Evolutionary conservation across 2,888 invertebrate species (phyloP).

Genomic region (Catotricha subobsoleta): DNA sequence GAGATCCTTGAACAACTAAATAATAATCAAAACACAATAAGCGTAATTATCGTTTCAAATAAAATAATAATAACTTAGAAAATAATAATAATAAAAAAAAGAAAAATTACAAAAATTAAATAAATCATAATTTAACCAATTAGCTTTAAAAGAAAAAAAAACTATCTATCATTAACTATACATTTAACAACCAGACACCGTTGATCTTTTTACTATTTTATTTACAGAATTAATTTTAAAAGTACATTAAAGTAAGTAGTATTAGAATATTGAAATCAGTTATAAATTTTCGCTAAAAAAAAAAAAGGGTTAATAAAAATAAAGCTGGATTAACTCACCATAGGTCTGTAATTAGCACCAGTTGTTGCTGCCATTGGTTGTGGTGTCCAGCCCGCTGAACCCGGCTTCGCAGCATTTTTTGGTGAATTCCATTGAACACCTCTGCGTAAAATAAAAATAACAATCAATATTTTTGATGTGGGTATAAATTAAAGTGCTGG

Average conservation of each 20-base stretch:
- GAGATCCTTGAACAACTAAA: too few relatives aligned
- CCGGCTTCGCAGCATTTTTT: conserved; percentile 66
- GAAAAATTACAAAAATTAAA: not conserved
- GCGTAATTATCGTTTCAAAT: not conserved
- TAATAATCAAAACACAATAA: too few relatives aligned
- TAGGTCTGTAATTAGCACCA: conserved; percentile 70
- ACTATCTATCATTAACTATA: not conserved
- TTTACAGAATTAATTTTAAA: not conserved
- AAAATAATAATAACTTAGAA: not conserved
- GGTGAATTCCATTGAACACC: conserved; percentile 85
- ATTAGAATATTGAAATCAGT: not conserved
- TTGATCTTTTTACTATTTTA: conserved; percentile 3
- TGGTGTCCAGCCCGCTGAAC: conserved; percentile 59
- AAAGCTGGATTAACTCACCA: conserved; percentile 41
- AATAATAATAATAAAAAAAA: not conserved
- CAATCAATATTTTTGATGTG: not conserved
- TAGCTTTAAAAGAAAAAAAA: not conserved
- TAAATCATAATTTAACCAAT: not conserved
- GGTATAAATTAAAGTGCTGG: not conserved
- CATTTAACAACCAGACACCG: not conserved
- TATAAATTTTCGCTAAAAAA: not conserved
- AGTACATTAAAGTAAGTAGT: not conserved
- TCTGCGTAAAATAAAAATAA: conserved; percentile 28
- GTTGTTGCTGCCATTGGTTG: conserved; percentile 81
- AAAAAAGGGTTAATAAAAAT: not conserved